Base-by-base conservation (phyloP, 2,113 vertebrate genomes). In the Spea bombifrons region DNA sequence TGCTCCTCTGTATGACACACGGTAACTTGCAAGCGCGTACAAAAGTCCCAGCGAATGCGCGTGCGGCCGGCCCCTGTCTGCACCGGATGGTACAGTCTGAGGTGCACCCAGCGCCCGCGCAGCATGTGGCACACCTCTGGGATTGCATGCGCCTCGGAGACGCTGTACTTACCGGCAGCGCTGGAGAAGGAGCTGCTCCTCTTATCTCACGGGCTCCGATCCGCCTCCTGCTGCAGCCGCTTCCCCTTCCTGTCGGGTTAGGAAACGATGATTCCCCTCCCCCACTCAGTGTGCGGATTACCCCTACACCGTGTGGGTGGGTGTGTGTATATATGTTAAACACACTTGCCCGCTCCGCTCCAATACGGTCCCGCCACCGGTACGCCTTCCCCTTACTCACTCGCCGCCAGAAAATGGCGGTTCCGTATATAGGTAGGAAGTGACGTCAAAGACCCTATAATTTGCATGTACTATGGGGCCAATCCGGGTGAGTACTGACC, bases 361-460 rank as follows among this genome's bases (percentile, higher is more conserved):
- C 49, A 30, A 3, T 16, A 12, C 69, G 3, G 69, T 71, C 63
- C 77, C 48, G 70, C 69, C 71, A 68, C 63, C 78, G 52, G 44
- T 12, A 12, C 64, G 12, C 78, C 78, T 66, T 73, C 64, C 71
- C 77, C 76, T 53, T 48, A 74, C 71, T 80, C 50, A 59, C 45
- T 74, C 71, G 57, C 71, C 52, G 65, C 78, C 71, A 74, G 59
- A 80, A 80, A 80, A 80, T 80, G 78, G 78, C 78, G 78, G 50
- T 53, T 16, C 64, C 15, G 45, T 73, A 68, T 67, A 68, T 48
- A 57, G 71, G 8, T 44, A 74, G 78, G 78, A 80, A 80, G 71
- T 80, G 78, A 80, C 71, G 78, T 80, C 78, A 68, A n/a, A 8
- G 45, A 59, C 50, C 71, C 50, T 61, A 59, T 9, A 67, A 80